phyloP scores from a whole-genome alignment of 2,888 invertebrate species.

The Lasius platythorax region DNA sequence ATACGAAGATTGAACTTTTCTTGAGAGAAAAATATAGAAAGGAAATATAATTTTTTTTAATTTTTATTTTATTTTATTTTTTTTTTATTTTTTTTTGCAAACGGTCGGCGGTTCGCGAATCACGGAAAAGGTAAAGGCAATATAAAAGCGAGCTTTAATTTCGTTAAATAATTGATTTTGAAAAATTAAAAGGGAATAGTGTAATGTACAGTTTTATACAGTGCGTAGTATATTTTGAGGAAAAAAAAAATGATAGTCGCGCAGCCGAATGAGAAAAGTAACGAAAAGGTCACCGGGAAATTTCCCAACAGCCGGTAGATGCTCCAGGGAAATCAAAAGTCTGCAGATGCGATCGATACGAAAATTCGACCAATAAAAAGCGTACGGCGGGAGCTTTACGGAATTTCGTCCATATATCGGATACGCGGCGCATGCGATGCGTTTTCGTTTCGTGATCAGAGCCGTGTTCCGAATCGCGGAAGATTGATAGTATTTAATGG shows the following conservation, averaged over 20 bases:
- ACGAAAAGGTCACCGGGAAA: background rate
- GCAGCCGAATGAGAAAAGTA: background rate
- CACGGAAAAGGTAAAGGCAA: background rate
- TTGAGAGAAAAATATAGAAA: background rate
- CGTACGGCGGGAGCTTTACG: background rate
- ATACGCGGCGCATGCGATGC: background rate
- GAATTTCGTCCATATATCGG: background rate
- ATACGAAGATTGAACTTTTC: background rate
- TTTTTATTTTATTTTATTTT: no score
- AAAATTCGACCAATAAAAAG: slow-evolving; percentile 13
- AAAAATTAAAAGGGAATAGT: background rate
- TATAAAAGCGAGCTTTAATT: background rate
- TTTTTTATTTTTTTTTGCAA: background rate
- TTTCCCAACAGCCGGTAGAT: background rate
- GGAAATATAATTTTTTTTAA: background rate
- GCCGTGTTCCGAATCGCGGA: slow-evolving; percentile 2
- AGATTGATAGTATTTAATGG: slow-evolving; percentile 30
- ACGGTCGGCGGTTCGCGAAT: background rate
- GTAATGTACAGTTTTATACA: background rate
- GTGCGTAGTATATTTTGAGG: background rate
- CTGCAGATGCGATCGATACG: slow-evolving; percentile 11
- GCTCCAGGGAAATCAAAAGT: slow-evolving; percentile 31
- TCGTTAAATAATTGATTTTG: background rate
- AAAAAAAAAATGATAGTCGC: background rate
- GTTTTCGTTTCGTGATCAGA: background rate